Percentiles rank a stretch among this genome's conserved stretches.
These are phyloP conservation scores for Masnerella sp. DNA, from an alignment of 2,888 invertebrate species.

Conservation along the genomic window DNA sequence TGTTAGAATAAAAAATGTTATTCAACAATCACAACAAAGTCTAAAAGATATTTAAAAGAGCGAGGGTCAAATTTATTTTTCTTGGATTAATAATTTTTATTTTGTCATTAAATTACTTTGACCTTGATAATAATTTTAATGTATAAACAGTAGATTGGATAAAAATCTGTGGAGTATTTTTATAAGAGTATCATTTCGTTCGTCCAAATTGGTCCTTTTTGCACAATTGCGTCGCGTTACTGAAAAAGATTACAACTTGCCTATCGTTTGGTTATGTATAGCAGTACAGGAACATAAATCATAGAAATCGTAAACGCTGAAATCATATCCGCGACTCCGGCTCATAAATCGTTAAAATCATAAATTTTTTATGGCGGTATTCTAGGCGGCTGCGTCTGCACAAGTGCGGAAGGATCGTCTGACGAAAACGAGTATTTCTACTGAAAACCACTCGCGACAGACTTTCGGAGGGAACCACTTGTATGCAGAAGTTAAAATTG, in stretches of 20 bases:
- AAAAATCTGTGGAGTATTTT: too few relatives aligned
- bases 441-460: constrained; percentile 53
- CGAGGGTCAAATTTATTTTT: too few relatives aligned
- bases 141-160: too few relatives aligned
- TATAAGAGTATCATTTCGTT: too few relatives aligned
- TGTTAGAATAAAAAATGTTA: too few relatives aligned
- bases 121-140: too few relatives aligned
- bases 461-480: constrained; percentile 50
- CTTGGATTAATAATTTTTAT: too few relatives aligned
- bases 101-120: too few relatives aligned
- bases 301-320: constrained; percentile 64
- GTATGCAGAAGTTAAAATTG: constrained; percentile 50
- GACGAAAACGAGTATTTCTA: constrained; percentile 59
- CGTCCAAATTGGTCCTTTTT: too few relatives aligned
- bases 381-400: constrained; percentile 57
- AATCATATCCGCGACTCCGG: constrained; percentile 62
- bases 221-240: constrained; percentile 18
- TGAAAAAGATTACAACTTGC: constrained; percentile 47
- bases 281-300: constrained; percentile 59
- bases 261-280: constrained; percentile 50
- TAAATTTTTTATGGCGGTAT: constrained; percentile 64
- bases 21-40: too few relatives aligned
- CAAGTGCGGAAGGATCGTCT: constrained; percentile 58
- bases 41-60: too few relatives aligned
- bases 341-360: constrained; percentile 63